Evolutionary conservation across 1,140 invertebrate species (phyloP).

Genomic region (Acyrthosiphon pisum): DNA sequence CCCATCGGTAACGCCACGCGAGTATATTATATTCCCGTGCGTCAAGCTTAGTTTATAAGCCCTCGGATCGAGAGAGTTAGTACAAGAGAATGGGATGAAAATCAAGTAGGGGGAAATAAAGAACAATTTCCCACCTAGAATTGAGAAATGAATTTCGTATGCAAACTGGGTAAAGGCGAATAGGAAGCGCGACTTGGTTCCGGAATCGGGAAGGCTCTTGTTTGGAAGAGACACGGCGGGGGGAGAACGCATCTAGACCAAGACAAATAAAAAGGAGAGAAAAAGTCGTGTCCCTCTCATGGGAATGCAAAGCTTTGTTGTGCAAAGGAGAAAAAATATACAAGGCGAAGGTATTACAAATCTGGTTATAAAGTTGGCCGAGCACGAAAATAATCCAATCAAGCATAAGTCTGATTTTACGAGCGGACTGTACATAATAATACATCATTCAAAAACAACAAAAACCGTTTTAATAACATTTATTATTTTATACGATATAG

Average conservation of each 20-base stretch:
- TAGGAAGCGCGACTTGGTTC: background rate
- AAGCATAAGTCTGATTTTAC: constrained; percentile 23
- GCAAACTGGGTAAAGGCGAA: constrained; percentile 34
- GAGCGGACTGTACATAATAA: background rate
- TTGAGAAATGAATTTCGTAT: constrained; percentile 44
- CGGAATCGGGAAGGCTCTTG: background rate
- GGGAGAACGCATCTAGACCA: background rate
- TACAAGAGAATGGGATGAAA: background rate
- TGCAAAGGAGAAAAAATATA: background rate
- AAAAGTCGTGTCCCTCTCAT: constrained; percentile 27
- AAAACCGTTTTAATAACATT: constrained; percentile 6
- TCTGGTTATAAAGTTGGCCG: constrained; percentile 53
- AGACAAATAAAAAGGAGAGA: constrained; percentile 40
- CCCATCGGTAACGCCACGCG: background rate
- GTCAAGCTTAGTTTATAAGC: constrained; percentile 26
- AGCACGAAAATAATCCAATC: constrained; percentile 52
- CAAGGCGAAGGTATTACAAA: constrained; percentile 26
- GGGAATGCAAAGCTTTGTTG: constrained; percentile 43
- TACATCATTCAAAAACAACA: background rate
- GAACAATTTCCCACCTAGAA: background rate
- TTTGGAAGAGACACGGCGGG: background rate
- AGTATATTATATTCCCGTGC: background rate
- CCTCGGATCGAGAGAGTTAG: background rate
- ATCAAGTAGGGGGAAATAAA: background rate
- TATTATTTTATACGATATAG: background rate